A percentile compares a stretch with the other conserved stretches of the same genome.
Conservation (phyloP, 2,888 invertebrate genomes). For the Amiota minor region DNA sequence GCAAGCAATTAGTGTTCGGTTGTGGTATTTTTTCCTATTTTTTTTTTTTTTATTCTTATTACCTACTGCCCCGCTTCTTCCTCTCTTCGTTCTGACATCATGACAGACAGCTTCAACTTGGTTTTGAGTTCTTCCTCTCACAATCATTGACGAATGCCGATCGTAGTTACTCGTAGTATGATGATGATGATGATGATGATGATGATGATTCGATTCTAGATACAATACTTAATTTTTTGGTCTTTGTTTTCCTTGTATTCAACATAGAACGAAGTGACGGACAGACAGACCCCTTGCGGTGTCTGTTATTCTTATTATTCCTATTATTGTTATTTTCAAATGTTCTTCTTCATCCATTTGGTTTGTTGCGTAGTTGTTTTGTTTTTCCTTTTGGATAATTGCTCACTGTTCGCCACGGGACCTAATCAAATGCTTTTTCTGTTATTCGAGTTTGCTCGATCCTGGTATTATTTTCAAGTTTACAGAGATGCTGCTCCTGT, state of each 20-base stretch:
- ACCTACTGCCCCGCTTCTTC: constrained; percentile 8
- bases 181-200: no score
- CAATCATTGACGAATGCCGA: constrained; percentile 9
- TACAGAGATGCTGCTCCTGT: background rate
- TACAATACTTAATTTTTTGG: no score
- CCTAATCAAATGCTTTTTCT: background rate
- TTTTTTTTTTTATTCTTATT: constrained; percentile 57
- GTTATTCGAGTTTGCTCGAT: background rate
- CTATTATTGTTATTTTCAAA: background rate
- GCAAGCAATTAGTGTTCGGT: constrained; percentile 66
- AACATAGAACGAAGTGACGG: no score
- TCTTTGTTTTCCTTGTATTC: no score
- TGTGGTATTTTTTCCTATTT: constrained; percentile 55
- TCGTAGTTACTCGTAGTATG: background rate
- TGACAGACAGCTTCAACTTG: background rate
- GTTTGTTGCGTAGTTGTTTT: background rate
- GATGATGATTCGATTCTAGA: no score
- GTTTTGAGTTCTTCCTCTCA: background rate
- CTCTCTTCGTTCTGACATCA: background rate
- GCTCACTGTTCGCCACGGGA: background rate
- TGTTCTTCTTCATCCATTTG: background rate
- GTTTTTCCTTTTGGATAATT: background rate
- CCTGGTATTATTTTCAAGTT: no score
- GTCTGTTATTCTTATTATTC: no score
- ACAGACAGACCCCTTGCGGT: no score